phyloP scores from a whole-genome alignment of 2,113 vertebrate genomes.

The Anhinga anhinga region DNA sequence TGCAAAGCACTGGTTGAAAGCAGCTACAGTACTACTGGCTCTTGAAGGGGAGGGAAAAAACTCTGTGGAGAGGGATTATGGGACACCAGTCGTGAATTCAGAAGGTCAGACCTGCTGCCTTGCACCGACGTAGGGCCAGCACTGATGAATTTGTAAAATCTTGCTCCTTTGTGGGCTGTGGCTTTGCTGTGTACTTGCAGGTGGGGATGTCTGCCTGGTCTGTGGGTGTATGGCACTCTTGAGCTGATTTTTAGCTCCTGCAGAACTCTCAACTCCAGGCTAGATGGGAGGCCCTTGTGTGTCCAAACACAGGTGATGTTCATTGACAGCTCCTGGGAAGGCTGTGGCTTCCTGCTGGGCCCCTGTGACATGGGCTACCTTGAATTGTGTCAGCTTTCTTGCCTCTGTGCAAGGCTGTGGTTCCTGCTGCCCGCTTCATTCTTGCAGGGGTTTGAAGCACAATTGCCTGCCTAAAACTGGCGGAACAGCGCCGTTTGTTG shows the following conservation, averaged over 20 bases:
- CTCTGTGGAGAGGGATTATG: too few species aligned
- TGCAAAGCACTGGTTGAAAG: background rate
- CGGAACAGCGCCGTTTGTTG: accelerated
- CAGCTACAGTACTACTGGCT: background rate
- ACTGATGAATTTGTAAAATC: background rate
- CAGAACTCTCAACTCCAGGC: background rate
- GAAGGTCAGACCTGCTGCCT: background rate
- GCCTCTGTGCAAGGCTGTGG: background rate
- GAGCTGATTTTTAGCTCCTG: background rate
- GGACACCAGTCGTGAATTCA: background rate
- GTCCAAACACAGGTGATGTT: background rate
- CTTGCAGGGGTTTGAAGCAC: background rate
- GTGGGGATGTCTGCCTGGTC: background rate
- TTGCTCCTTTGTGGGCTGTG: background rate
- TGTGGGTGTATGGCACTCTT: background rate
- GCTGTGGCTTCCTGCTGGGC: background rate
- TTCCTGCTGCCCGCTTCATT: background rate
- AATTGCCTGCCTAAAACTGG: background rate
- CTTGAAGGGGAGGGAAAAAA: background rate
- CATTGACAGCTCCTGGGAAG: background rate
- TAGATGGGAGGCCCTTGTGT: accelerated
- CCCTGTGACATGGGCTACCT: background rate
- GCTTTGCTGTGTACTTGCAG: background rate
- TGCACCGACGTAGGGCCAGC: background rate
- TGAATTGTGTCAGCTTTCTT: background rate